phyloP scores from a whole-genome alignment of 2,888 invertebrate genomes.

The Thecophora atra region DNA sequence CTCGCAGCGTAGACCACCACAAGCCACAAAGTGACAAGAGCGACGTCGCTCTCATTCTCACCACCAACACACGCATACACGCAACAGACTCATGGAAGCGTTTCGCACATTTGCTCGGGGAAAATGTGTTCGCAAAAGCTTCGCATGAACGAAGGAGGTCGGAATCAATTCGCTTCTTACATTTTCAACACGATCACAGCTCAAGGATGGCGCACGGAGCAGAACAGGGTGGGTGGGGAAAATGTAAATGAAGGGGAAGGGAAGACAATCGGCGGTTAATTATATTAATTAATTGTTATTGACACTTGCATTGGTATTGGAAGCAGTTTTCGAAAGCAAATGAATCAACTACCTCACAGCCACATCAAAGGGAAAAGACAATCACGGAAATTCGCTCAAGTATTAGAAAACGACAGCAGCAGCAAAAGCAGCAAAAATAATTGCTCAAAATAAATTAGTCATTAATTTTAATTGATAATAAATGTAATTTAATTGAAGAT shows the following conservation, averaged over 20 bases:
- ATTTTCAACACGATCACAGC: slow-evolving; percentile 39
- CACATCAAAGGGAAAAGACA: slow-evolving; percentile 46
- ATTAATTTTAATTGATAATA: slow-evolving; percentile 25
- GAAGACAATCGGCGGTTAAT: slow-evolving; percentile 25
- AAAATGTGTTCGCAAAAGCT: slow-evolving; percentile 54
- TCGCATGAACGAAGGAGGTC: slow-evolving; percentile 21
- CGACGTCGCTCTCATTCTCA: slow-evolving; percentile 9
- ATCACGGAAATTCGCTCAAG: slow-evolving; percentile 21
- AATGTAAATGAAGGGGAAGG: slow-evolving; percentile 21
- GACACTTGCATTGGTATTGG: neutral
- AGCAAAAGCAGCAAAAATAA: neutral
- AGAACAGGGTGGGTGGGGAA: neutral
- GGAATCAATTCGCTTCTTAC: slow-evolving; percentile 24
- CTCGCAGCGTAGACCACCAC: neutral
- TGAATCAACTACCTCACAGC: slow-evolving; percentile 59
- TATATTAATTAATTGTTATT: slow-evolving; percentile 32
- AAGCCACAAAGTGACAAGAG: neutral
- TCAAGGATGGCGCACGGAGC: slow-evolving; percentile 30
- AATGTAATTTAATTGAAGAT: neutral
- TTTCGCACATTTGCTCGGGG: slow-evolving; percentile 55
- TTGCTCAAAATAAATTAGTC: slow-evolving; percentile 28
- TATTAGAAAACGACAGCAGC: slow-evolving; percentile 42
- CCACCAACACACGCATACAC: slow-evolving; percentile 40
- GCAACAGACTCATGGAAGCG: slow-evolving; percentile 4
- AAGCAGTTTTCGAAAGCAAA: neutral